Percentiles rank a stretch among this genome's conserved stretches.
These are phyloP conservation scores for Holotrichia oblita DNA, from an alignment of 1,140 invertebrate genomes.

Conservation along the genomic window DNA sequence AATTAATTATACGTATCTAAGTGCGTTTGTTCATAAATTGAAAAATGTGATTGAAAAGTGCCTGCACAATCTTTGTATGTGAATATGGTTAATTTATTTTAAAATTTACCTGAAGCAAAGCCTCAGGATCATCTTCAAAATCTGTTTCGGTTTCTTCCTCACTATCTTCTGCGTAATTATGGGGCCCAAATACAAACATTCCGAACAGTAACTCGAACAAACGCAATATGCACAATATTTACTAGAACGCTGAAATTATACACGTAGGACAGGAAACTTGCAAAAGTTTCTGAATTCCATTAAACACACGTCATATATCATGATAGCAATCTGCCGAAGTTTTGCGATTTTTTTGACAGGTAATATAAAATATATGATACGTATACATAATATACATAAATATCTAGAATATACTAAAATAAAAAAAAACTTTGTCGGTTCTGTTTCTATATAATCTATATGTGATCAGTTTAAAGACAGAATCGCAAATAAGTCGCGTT, in stretches of 20 bases:
- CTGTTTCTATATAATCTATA: neutral
- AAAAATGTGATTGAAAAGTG: too few relatives aligned
- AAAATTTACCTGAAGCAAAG: conserved; percentile 49
- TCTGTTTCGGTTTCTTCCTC: conserved; percentile 42
- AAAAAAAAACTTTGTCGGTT: neutral
- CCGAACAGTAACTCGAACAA: neutral
- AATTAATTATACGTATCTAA: too few relatives aligned
- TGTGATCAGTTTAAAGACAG: conserved; percentile 2
- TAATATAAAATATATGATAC: neutral
- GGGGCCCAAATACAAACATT: conserved; percentile 55
- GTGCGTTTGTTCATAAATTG: too few relatives aligned
- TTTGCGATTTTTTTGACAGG: neutral
- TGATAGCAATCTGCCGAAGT: neutral
- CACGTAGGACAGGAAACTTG: neutral
- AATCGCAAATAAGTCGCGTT: conserved; percentile 25
- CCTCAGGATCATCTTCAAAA: conserved; percentile 50
- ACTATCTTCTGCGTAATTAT: conserved; percentile 45
- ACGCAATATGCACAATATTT: conserved; percentile 3
- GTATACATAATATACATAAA: too few relatives aligned
- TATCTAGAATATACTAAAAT: neutral
- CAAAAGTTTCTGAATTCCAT: neutral
- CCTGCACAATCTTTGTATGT: too few relatives aligned
- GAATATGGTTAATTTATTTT: neutral
- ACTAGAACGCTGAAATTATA: neutral
- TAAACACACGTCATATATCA: conserved; percentile 11